phyloP scores from a whole-genome alignment of 1,140 invertebrate species.

The Ectropis grisescens region DNA sequence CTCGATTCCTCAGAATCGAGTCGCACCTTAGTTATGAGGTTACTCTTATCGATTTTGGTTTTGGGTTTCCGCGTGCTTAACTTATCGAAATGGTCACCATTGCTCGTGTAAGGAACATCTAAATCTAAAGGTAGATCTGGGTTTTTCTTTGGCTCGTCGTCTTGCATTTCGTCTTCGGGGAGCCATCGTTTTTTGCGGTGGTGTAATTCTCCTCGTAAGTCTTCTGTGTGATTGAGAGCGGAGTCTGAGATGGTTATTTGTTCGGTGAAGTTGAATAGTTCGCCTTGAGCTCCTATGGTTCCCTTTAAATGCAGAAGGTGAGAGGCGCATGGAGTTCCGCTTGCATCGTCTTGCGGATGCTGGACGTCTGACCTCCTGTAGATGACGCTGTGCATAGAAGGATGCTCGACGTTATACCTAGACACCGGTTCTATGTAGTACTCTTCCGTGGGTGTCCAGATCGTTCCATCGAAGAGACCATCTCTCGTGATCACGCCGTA shows the following conservation, averaged over 20 bases:
- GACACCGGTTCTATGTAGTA: slow-evolving; percentile 90
- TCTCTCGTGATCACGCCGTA: slow-evolving; percentile 88
- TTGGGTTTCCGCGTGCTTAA: slow-evolving; percentile 61
- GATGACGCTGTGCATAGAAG: slow-evolving; percentile 82
- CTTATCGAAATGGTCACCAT: slow-evolving; percentile 66
- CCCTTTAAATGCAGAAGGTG: slow-evolving; percentile 71
- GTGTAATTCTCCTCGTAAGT: slow-evolving; percentile 46
- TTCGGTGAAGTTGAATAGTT: slow-evolving; percentile 51
- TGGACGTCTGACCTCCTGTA: slow-evolving; percentile 86
- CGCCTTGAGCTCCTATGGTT: slow-evolving; percentile 39
- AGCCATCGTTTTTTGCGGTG: slow-evolving; percentile 63
- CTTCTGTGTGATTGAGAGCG: slow-evolving; percentile 30
- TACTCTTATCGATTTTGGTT: slow-evolving; percentile 66
- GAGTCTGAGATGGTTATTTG: slow-evolving; percentile 24
- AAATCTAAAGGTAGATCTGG: slow-evolving; percentile 74
- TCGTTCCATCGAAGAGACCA: slow-evolving; percentile 91
- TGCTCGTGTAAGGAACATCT: slow-evolving; percentile 74
- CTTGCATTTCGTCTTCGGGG: slow-evolving; percentile 69
- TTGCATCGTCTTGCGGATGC: slow-evolving; percentile 67
- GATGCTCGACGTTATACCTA: slow-evolving; percentile 76
- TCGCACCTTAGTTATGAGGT: slow-evolving; percentile 61
- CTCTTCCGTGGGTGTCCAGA: slow-evolving; percentile 81
- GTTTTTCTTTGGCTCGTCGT: slow-evolving; percentile 70
- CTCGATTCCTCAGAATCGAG: slow-evolving; percentile 69
- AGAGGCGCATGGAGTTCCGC: slow-evolving; percentile 66